phyloP scores from a whole-genome alignment of 1,140 invertebrate species.

The Rhagoletis zephyria region DNA sequence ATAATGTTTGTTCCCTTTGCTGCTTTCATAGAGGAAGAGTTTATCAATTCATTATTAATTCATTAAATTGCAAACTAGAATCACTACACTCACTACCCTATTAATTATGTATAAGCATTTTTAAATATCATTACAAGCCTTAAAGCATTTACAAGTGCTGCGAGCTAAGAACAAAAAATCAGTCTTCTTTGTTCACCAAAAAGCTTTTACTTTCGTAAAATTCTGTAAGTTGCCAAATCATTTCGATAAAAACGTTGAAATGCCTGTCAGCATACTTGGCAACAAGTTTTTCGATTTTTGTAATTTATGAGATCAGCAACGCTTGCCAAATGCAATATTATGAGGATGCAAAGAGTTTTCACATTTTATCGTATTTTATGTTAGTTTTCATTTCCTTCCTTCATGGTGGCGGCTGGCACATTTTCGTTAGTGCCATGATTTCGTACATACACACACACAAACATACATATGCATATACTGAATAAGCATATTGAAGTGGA shows the following conservation, averaged over 20 bases:
- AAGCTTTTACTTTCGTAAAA: not conserved
- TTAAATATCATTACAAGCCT: not conserved
- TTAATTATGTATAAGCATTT: not conserved
- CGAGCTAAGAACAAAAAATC: no score
- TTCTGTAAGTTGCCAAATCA: slow-evolving; percentile 16
- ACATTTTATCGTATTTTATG: slow-evolving; percentile 49
- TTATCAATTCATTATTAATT: no score
- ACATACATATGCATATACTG: no score
- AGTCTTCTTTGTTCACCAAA: not conserved
- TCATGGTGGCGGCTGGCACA: not conserved
- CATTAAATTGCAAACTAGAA: no score
- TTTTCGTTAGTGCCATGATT: not conserved
- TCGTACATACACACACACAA: no score
- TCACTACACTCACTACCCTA: no score
- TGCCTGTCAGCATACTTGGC: slow-evolving; percentile 22
- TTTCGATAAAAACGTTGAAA: slow-evolving; percentile 24
- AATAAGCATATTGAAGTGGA: no score
- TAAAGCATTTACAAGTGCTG: not conserved
- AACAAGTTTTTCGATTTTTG: slow-evolving; percentile 45
- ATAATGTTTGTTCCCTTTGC: no score
- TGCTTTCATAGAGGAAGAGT: no score
- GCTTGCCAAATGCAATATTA: slow-evolving; percentile 30
- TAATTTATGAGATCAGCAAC: slow-evolving; percentile 17
- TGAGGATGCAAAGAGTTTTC: slow-evolving; percentile 36
- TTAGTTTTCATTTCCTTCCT: slow-evolving; percentile 15